Percentiles rank a stretch among this genome's conserved stretches.
These are phyloP conservation scores for Alectura lathami DNA, from an alignment of 2,113 vertebrate genomes.

Conservation along the genomic window DNA sequence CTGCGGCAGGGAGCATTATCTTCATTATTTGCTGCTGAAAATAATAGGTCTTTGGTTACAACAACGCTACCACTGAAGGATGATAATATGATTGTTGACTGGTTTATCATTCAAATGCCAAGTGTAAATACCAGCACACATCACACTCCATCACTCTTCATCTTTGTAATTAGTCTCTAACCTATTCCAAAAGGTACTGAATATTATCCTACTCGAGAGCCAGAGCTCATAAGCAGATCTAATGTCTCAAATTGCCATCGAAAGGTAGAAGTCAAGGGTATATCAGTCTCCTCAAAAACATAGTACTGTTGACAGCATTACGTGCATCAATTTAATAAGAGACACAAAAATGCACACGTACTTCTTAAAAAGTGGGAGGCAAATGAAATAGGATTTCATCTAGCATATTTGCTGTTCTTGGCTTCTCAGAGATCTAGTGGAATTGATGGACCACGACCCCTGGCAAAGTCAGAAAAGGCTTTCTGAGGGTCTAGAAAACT, in stretches of 20 bases:
- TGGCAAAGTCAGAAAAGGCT: neutral
- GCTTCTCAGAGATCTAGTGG: neutral
- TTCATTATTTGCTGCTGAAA: neutral
- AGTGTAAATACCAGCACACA: neutral
- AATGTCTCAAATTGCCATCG: neutral
- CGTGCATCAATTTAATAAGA: neutral
- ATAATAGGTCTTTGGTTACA: neutral
- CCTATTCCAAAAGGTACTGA: neutral
- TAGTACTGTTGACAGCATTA: neutral
- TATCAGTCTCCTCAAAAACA: neutral
- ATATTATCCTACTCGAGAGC: accelerated
- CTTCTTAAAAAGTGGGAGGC: neutral
- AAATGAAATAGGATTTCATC: neutral
- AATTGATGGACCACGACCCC: neutral
- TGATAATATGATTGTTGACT: neutral
- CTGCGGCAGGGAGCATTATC: neutral
- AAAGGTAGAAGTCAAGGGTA: neutral
- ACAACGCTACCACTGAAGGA: neutral
- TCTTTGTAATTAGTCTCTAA: neutral
- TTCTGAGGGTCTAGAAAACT: neutral
- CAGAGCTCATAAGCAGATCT: neutral
- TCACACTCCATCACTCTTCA: neutral
- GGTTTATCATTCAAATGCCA: neutral
- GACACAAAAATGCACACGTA: neutral
- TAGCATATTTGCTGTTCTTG: neutral